Evolutionary conservation across 1,140 invertebrate genomes (phyloP), one percentile per base, ranked within the genome.

Genomic region (Achroia grisella): DNA sequence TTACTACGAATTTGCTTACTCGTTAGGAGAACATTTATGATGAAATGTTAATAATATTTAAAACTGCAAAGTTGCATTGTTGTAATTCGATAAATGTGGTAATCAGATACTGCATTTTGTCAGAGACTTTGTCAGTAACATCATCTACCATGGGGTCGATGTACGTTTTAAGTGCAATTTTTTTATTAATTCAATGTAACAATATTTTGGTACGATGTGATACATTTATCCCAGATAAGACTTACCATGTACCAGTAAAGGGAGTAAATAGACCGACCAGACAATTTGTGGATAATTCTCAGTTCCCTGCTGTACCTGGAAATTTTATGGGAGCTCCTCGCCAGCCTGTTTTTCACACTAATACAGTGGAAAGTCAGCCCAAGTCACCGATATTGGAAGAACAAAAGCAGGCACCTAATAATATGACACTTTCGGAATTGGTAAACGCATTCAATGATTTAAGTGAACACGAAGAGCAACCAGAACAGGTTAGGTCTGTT

Each of bases 51-150:
- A 3, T 23, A 23, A 23, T 9, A 39, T 39, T 37, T 33, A 30
- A 53, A 56, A 65, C 41, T 54, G 58, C 59, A 33, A 34, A 34
- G 10, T 51, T 52, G 58, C 48, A 50, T 35, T 36, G 11, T 40
- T 8, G 12, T 33, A 17, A 36, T 39, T 42, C 10, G 34, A 41
- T 44, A 50, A 39, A 40, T 44, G 10, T 12, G 36, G 12, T 43
- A 43, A 10, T 14, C 23, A 14, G 2, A 23, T 23, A 23, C 6
- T 6, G 17, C 2, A 23, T 23, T 6, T 23, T 23, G 31, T 36
- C 33, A 10, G 8, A 34, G 4, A 12, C 12, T 17, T 14, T 10
- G 27, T 34, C 11, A 43, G 15, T 43, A 27, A 8, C 33, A 9
- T 39, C 29, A 29, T 13, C 17, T 47, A 31, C 15, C 40, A 54